These are phyloP conservation scores for Heliconius hermathena DNA, from an alignment of 1,140 invertebrate species.

Conservation along the genomic window DNA sequence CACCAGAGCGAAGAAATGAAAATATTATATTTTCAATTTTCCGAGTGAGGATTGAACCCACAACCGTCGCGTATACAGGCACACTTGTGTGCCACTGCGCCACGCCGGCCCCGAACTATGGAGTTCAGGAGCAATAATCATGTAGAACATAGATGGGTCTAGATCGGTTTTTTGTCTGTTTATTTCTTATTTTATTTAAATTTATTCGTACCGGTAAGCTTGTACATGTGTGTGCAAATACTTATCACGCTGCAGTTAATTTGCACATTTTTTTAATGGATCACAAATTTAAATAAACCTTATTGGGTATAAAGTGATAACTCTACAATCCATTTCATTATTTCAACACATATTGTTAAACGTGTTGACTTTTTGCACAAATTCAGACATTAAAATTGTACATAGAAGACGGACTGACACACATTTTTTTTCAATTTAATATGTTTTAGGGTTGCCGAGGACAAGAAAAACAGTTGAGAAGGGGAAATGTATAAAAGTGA, in stretches of 20 bases:
- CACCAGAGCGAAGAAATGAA: no score
- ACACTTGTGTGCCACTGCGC: not conserved
- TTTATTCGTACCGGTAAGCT: no score
- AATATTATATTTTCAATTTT: no score
- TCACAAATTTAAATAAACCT: no score
- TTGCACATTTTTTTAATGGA: no score
- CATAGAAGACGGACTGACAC: not conserved
- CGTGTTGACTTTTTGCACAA: not conserved
- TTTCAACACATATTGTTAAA: not conserved
- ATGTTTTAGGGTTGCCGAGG: slow-evolving; percentile 30
- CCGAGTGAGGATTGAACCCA: no score
- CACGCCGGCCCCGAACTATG: not conserved
- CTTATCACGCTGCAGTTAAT: no score
- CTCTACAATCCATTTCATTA: not conserved
- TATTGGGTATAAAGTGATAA: no score
- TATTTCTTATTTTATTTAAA: no score
- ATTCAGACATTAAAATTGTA: not conserved
- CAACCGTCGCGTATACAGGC: no score
- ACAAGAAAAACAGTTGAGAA: slow-evolving; percentile 44
- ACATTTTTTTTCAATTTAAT: not conserved
- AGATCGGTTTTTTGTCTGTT: no score
- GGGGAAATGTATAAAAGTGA: slow-evolving; percentile 70
- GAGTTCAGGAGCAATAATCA: not conserved
- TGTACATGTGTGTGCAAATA: no score
- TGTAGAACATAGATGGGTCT: not conserved